Evolutionary conservation across 2,113 vertebrate genomes (phyloP).

Genomic region (Synchiropus splendidus): DNA sequence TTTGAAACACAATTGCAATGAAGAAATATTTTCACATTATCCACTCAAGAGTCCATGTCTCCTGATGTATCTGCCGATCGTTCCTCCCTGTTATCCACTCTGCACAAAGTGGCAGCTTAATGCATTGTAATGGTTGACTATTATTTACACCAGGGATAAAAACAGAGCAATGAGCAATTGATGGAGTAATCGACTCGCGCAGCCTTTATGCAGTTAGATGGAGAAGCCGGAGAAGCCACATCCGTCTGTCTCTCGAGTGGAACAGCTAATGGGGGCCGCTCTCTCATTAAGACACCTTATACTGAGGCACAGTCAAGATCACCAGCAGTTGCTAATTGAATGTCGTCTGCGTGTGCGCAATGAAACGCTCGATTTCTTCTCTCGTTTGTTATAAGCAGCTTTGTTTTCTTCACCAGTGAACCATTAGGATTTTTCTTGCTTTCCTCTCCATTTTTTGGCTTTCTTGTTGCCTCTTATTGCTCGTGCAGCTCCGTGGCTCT

Average conservation of each 20-base stretch:
- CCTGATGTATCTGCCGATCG: constrained; percentile 36
- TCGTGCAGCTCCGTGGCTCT: too few relatives aligned
- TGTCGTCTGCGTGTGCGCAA: constrained; percentile 56
- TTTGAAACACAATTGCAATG: neutral
- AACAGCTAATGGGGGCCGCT: constrained; percentile 61
- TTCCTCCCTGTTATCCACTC: constrained; percentile 24
- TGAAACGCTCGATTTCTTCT: constrained; percentile 57
- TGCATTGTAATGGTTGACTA: constrained; percentile 66
- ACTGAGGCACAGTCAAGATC: constrained; percentile 50
- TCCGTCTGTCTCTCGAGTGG: constrained; percentile 49
- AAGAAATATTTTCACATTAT: neutral
- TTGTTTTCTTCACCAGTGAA: constrained; percentile 53
- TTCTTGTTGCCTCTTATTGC: too few relatives aligned
- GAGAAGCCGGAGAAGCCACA: constrained; percentile 47
- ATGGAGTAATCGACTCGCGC: constrained; percentile 63
- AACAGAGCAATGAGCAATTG: constrained; percentile 60
- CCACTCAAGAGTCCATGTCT: constrained; percentile 28
- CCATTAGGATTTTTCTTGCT: constrained; percentile 36
- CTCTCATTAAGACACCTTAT: constrained; percentile 67
- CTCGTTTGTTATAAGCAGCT: constrained; percentile 58
- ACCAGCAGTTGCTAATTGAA: constrained; percentile 64
- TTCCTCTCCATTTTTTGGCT: constrained; percentile 17
- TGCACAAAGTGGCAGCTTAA: constrained; percentile 42
- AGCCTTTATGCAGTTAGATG: constrained; percentile 60
- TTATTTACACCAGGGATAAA: constrained; percentile 65